Conservation (phyloP, 2,113 vertebrate species). For the Trematomus loennbergii region DNA sequence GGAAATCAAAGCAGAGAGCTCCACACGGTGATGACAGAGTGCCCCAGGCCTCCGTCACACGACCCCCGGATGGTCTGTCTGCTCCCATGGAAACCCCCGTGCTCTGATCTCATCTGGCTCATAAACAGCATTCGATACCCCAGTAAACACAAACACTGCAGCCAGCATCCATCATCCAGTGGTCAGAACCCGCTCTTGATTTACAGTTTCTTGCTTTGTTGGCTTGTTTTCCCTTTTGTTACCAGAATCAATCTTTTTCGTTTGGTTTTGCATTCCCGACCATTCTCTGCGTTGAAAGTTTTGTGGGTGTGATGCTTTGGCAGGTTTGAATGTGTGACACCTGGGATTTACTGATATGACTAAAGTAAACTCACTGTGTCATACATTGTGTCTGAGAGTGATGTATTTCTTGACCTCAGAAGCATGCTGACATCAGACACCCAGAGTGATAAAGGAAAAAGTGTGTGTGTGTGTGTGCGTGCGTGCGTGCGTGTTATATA, state of each 20-base stretch:
- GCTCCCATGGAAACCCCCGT: conserved; percentile 68
- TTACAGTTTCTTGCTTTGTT: conserved; percentile 61
- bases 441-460: conserved; percentile 26
- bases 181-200: conserved; percentile 60
- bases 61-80: conserved; percentile 68
- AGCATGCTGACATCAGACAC: conserved; percentile 23
- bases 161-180: conserved; percentile 60
- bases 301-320: conserved; percentile 36
- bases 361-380: conserved; percentile 21
- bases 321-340: conserved; percentile 24
- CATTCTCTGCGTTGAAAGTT: conserved; percentile 42
- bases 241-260: conserved; percentile 54
- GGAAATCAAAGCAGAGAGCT: conserved; percentile 71
- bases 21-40: conserved; percentile 67
- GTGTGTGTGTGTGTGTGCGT: background rate
- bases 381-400: conserved; percentile 12
- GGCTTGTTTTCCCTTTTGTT: conserved; percentile 53
- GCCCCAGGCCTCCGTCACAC: conserved; percentile 45
- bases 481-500: background rate
- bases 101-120: conserved; percentile 50
- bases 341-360: conserved; percentile 34
- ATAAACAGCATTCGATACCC: conserved; percentile 57
- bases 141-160: conserved; percentile 67
- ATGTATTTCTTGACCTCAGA: conserved; percentile 24
- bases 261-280: conserved; percentile 59